Evolutionary conservation across 2,797 vertebrate species (phyloP), one percentile per base, ranked within the genome.

Genomic region (Hoplostethus mediterraneus): DNA sequence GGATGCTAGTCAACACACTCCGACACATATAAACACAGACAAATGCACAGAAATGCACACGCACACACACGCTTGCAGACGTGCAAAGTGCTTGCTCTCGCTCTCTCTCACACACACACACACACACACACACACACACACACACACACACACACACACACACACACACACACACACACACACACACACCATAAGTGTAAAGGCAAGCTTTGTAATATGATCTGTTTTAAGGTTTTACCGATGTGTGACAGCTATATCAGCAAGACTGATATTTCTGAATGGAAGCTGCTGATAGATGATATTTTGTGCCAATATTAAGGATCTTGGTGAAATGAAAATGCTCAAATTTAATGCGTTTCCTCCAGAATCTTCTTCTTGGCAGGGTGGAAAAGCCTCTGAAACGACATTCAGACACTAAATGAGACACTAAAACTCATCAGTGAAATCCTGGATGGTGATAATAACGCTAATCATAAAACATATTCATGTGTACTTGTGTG

Each of bases 1-100:
- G 91, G 92, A 93, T 90, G 81, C 88, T 76, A 89, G 86, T 89
- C 90, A 90, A 89, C 89, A 82, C 81, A 84, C 82, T 80, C 82
- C 63, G 55, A 83, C 75, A 81, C 73, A 67, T 31, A 60, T 30
- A 74, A 72, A 53, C 79, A 75, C 72, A 81, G 64, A 77, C 67
- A 3, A 33, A 71, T 48, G n/a, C 62, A 70, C 30, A 2, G n/a
- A n/a, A n/a, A 28, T 11, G 45, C 38, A 56, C 40, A 13, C 7
- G 25, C 54, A 56, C 65, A 48, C 21, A 64, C 36, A 52, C 5
- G 6, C 31, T 54, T 10, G 14, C 55, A 73, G 28, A 75, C 54
- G 38, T 17, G 21, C 54, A 4, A 40, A 40, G 38, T 40, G 7
- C 38, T 10, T 40, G 38, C 38, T 6, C 38, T 40, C 38, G 0